phyloP scores from a whole-genome alignment of 2,888 invertebrate species.

The Trachelus iudaicus region DNA sequence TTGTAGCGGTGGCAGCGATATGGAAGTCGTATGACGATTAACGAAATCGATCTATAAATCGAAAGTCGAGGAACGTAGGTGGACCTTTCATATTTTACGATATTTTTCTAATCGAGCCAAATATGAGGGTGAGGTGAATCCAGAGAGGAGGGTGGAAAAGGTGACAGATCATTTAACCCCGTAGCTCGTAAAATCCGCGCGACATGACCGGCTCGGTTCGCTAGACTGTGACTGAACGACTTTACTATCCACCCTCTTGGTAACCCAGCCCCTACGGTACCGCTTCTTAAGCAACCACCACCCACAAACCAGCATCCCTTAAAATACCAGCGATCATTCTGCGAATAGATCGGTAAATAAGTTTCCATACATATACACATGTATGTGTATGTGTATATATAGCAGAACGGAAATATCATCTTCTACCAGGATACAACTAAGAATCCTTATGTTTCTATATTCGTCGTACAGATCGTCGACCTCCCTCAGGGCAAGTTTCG shows the following conservation, averaged over 20 bases:
- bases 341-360: neutral
- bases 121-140: neutral
- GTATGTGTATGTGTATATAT: too few species aligned
- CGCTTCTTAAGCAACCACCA: neutral
- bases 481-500: neutral
- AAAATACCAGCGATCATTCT: neutral
- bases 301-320: neutral
- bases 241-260: conserved; percentile 13
- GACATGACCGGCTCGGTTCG: conserved; percentile 34
- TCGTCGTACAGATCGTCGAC: neutral
- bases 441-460: neutral
- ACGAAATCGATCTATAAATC: neutral
- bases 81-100: conserved; percentile 9
- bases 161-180: conserved; percentile 58
- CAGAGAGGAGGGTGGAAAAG: conserved; percentile 35
- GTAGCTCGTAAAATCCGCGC: conserved; percentile 49
- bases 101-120: conserved; percentile 13
- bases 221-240: conserved; percentile 49
- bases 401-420: neutral
- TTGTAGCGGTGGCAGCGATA: neutral
- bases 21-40: neutral
- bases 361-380: neutral
- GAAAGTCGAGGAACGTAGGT: too few species aligned
- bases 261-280: neutral
- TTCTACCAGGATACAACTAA: neutral